Evolutionary conservation across 2,113 vertebrate species (phyloP).

Genomic region (Cricetomys ansorgei): DNA sequence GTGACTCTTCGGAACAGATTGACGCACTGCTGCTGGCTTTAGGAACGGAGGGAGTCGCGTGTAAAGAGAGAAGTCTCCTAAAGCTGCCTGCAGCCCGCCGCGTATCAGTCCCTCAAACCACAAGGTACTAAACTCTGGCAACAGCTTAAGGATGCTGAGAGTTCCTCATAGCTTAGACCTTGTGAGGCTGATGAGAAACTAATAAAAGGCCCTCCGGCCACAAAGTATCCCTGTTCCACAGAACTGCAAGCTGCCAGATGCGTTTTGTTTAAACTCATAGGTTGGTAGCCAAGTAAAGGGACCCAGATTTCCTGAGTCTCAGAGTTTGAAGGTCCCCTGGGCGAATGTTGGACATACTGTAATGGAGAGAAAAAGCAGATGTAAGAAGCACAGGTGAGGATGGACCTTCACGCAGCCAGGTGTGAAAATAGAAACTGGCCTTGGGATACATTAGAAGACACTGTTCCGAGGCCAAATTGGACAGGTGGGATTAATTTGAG

Average conservation of each 20-base stretch:
- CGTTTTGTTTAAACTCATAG: neutral
- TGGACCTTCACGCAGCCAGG: neutral
- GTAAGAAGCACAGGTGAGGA: neutral
- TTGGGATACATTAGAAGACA: neutral
- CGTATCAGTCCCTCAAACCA: neutral
- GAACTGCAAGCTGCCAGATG: neutral
- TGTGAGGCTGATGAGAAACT: neutral
- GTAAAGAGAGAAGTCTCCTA: too few relatives aligned
- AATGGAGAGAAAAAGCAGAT: neutral
- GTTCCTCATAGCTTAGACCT: neutral
- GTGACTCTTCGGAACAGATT: neutral
- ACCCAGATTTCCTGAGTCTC: neutral
- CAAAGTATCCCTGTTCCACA: too few relatives aligned
- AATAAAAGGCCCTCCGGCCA: neutral
- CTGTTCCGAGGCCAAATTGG: neutral
- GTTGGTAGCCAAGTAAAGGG: neutral
- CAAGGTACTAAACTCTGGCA: neutral
- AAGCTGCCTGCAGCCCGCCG: rapidly evolving
- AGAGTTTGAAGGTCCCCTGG: neutral
- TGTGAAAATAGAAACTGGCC: neutral
- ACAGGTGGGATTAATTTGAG: neutral
- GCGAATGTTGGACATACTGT: neutral
- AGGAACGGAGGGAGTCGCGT: neutral
- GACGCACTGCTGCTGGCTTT: neutral
- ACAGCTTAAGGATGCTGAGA: neutral